Percentiles rank a stretch among this genome's conserved stretches.
Conservation (phyloP, 1,140 invertebrate species). For the Aricia agestis region DNA sequence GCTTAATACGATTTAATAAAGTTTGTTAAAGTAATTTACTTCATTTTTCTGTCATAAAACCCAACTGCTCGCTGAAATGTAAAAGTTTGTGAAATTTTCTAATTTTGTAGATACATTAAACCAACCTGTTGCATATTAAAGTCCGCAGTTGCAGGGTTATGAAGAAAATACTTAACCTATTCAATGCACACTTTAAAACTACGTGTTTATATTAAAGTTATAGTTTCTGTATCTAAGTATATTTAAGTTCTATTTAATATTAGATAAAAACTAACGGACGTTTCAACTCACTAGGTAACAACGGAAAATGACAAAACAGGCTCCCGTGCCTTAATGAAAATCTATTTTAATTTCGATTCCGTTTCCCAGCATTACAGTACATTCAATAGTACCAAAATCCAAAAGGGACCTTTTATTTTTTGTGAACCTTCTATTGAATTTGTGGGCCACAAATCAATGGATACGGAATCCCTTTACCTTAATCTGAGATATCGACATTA, state of each 20-base stretch:
- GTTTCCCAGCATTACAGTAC: background rate
- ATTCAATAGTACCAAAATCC: background rate
- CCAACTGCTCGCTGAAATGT: background rate
- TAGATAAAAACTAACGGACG: too few species aligned
- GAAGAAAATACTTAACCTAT: background rate
- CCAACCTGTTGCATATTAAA: slow-evolving; percentile 14
- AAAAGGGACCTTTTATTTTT: background rate
- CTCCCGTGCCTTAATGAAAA: too few species aligned
- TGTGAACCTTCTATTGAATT: background rate
- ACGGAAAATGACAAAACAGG: too few species aligned
- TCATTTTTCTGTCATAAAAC: slow-evolving; percentile 6
- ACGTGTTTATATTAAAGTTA: too few species aligned
- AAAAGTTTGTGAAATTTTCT: background rate
- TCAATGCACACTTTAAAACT: background rate
- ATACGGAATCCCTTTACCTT: background rate
- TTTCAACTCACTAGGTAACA: too few species aligned
- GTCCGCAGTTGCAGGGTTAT: background rate
- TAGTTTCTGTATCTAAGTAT: too few species aligned
- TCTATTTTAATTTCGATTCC: background rate
- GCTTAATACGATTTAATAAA: slow-evolving; percentile 10
- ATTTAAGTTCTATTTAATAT: too few species aligned
- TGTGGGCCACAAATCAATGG: background rate
- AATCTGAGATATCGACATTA: background rate
- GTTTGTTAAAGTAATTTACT: slow-evolving; percentile 8
- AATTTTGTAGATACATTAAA: slow-evolving; percentile 6